Base-by-base conservation (phyloP, 2,113 vertebrate genomes). In the Synodontis membranacea region DNA sequence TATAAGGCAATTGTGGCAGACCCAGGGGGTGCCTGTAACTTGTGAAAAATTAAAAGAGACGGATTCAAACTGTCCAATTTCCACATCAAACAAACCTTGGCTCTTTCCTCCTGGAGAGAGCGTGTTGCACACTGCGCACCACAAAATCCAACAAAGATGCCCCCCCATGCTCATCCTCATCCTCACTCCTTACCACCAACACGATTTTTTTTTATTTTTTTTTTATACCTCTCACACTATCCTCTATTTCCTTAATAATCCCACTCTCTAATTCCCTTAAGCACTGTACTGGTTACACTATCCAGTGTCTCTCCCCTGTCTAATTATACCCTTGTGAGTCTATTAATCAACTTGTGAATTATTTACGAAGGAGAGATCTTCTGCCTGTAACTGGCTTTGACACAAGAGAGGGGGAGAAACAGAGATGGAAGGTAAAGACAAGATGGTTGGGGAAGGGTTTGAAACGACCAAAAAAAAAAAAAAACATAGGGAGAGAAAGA, bases 61-160 rank as follows among this genome's bases (percentile, higher is more conserved):
- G 96, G 97, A 98, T 97, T 98, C 97, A 99, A 99, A 99, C 97
- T 98, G 97, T 97, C 97, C 98, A 98, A 99, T 99, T 99, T 99
- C 98, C 98, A 99, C 98, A 97, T 99, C 98, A 99, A 99, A 99
- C 96, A 97, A 94, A 95, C 95, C 95, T 95, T 92, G 95, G 96
- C 97, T 93, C 95, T 94, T 93, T 96, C 96, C 96, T 97, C 96
- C 97, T 97, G 96, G 96, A 96, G 97, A 97, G 96, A 96, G 96
- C 95, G 95, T 97, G 96, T 97, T 96, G 96, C 97, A 97, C 96
- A 95, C 94, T 70, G 82, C 76, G 81, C 75, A 88, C 58, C 46
- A 72, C 70, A 80, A 94, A 88, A 96, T 95, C 96, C 95, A 94
- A 94, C 96, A 96, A 97, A 97, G 95, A 87, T 90, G 93, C 95